phyloP scores from a whole-genome alignment of 2,797 vertebrate genomes.

The Anisognathus igniventris region DNA sequence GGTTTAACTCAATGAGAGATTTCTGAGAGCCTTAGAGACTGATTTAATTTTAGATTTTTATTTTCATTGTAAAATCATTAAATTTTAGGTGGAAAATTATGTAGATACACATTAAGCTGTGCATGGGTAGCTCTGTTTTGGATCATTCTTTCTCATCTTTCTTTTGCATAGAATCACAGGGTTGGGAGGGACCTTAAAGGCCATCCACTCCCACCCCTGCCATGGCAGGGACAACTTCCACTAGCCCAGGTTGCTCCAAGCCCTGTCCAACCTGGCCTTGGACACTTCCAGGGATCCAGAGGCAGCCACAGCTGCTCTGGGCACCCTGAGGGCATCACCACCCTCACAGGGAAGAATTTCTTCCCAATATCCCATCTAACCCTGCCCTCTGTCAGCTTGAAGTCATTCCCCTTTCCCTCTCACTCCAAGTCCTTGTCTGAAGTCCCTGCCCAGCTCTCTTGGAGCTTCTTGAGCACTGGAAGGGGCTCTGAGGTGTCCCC shows the following conservation, averaged over 20 bases:
- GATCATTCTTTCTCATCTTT: not conserved
- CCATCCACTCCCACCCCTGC: not conserved
- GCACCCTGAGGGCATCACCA: fast-evolving
- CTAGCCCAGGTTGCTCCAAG: fast-evolving
- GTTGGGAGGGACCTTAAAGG: not conserved
- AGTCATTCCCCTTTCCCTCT: not conserved
- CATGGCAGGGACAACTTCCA: not conserved
- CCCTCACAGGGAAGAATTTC: not conserved
- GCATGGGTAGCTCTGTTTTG: not conserved
- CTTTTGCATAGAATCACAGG: not conserved
- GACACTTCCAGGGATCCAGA: not conserved
- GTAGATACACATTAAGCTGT: not conserved
- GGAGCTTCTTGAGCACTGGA: not conserved
- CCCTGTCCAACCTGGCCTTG: fast-evolving
- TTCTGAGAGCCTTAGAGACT: not conserved
- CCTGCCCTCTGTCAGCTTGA: not conserved
- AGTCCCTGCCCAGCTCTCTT: not conserved
- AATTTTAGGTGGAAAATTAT: not conserved
- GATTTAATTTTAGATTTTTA: not conserved
- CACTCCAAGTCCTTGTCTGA: not conserved
- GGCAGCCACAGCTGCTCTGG: not conserved
- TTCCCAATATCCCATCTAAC: not conserved
- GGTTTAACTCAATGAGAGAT: not conserved
- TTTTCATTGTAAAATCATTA: not conserved
- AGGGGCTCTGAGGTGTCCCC: not conserved